Base-by-base conservation (phyloP, 1,140 invertebrate genomes). In the Pseudoatta argentina region DNA sequence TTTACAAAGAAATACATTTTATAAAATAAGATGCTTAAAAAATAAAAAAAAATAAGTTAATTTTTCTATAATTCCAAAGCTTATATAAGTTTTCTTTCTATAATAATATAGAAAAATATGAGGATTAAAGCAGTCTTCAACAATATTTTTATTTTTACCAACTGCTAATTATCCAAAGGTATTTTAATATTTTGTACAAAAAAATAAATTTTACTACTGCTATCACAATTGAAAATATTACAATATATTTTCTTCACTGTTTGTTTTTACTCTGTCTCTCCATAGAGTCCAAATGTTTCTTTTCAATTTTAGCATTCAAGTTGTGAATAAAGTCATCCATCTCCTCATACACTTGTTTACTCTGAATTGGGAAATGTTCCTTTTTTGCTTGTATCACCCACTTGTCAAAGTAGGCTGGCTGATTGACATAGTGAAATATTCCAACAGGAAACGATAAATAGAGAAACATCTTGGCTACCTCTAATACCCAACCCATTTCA, bases 401-500 rank as follows among this genome's bases (percentile, higher is more conserved):
- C 83, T 97, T 96, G 93, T 98, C 97, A 94, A 98, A 98, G 92
- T 97, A 97, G 64, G 96, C 95, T 7, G 98, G 97, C 91, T 98
- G 97, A 94, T 98, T 98, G 91, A 98, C 98, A 86, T 97, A 96
- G 93, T 98, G 97, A 91, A 98, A 99, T 14, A 98, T 90, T 4
- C 93, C 95, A 5, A 98, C 98, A 0, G 98, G 98, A 94, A 99
- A 98, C 0, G 96, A 95, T 95, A 98, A 97, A 91, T 98, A 99
- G 81, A 98, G 91, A 34, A 96, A 96, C 98, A 99, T 98, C 95
- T 96, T 97, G 18, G 95, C 96, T 10, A 98, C 96, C 96, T 98
- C 98, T 69, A 98, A 93, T 92, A 97, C 96, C 98, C 98, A 98
- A 78, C 97, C 97, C 98, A 98, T 98, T 67, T 86, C 18, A 44